Conservation (phyloP, 2,888 invertebrate species). For the Sarcophaga carnaria region DNA sequence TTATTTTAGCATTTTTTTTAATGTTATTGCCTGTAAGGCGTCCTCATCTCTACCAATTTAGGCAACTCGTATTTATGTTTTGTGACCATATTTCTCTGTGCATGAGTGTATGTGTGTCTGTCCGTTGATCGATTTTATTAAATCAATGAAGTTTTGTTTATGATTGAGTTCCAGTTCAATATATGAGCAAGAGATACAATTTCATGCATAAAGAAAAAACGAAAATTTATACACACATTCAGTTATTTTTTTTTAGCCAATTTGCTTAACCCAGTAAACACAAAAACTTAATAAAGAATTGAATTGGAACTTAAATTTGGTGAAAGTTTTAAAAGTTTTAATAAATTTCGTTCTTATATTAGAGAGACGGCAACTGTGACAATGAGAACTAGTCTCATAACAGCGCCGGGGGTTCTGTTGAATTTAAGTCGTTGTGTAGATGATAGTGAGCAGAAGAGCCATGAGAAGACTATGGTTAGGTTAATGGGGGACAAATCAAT, state of each 20-base stretch:
- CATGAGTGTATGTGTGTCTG: conserved; percentile 2
- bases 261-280: conserved; percentile 14
- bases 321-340: no score
- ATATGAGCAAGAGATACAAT: conserved; percentile 10
- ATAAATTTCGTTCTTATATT: no score
- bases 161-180: conserved; percentile 43
- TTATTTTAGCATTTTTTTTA: neutral
- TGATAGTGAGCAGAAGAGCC: no score
- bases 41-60: conserved; percentile 65
- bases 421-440: no score
- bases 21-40: conserved; percentile 44
- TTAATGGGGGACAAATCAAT: no score
- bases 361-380: no score
- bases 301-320: neutral
- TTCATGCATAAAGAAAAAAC: conserved; percentile 24
- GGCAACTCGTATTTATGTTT: conserved; percentile 60
- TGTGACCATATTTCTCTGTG: conserved; percentile 50
- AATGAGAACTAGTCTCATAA: no score
- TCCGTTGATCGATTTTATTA: conserved; percentile 34
- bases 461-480: no score
- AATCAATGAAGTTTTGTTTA: conserved; percentile 62
- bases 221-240: neutral
- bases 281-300: neutral
- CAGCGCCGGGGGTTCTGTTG: no score
- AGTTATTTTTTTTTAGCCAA: neutral